Evolutionary conservation across 2,113 vertebrate genomes (phyloP), one percentile per base, ranked within the genome.

Genomic region (Tetrao urogallus): DNA sequence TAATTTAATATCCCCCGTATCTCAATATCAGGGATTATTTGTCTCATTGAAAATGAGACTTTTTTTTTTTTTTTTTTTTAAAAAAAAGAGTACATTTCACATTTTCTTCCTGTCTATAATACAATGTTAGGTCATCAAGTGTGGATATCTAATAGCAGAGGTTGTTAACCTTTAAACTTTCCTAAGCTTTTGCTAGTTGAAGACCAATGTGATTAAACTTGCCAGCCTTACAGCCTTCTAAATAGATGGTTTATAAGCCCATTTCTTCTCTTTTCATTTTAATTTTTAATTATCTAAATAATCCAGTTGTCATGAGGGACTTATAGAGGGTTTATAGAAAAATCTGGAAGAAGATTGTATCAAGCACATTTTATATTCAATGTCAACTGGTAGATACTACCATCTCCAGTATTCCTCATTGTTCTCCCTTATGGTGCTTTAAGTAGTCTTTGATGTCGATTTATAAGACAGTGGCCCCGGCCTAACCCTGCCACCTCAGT

Each of bases 401-500:
- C 36, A 36, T 73, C 70, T 83, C 82, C 13, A 6, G 64, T 95
- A 95, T 96, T 96, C 83, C 85, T 86, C 73, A 78, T 38, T 89
- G 77, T 34, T 88, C 73, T 92, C 73, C 70, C 90, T 89, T 71
- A 20, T 43, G 83, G 86, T 67, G 82, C 92, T 96, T 92, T 66
- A 76, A 92, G 66, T 71, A 92, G 82, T 88, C 93, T 96, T 93
- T 93, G 38, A 22, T 73, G 97, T 90, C 93, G 96, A 95, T 97
- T 97, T 97, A 95, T 86, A 77, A 95, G 87, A 92, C 93, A 81
- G 87, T 83, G 95, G 96, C 96, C 94, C 92, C 2, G 9, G 87
- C 88, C 22, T 83, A 97, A 90, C 93, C 67, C 95, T 96, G 96
- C 96, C 97, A 97, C 91, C 67, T 11, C 82, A 72, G 92, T 97